Evolutionary conservation across 2,113 vertebrate genomes (phyloP).

Genomic region (Strigops habroptila): DNA sequence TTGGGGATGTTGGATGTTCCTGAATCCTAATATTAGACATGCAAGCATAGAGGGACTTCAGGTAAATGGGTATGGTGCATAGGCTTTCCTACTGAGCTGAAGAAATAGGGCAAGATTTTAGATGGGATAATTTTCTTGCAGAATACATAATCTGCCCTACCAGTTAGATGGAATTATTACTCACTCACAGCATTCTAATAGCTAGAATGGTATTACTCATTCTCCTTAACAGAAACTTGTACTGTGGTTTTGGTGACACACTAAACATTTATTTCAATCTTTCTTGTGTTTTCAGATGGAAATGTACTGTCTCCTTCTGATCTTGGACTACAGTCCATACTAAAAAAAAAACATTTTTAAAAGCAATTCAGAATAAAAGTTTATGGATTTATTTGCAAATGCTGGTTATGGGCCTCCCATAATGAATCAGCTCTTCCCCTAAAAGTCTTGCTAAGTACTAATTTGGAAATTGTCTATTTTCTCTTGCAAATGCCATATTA

Average conservation of each 20-base stretch:
- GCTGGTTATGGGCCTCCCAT: not conserved
- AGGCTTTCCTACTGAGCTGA: not conserved
- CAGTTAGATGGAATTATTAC: not conserved
- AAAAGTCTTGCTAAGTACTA: not conserved
- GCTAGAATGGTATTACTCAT: slow-evolving; percentile 8
- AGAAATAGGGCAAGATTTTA: not conserved
- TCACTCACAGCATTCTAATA: not conserved
- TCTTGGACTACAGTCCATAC: not conserved
- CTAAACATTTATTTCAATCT: not conserved
- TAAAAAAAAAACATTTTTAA: not conserved
- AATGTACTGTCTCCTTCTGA: not conserved
- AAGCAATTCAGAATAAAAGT: not conserved
- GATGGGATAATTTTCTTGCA: not conserved
- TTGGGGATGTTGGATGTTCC: not conserved
- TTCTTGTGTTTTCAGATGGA: not conserved
- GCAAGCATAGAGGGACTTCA: not conserved
- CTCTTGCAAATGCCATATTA: not conserved
- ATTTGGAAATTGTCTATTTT: not conserved
- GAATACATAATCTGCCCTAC: not conserved
- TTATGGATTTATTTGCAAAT: not conserved
- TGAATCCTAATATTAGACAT: not conserved
- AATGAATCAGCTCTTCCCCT: not conserved
- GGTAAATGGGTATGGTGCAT: not conserved
- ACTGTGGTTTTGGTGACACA: slow-evolving; percentile 31
- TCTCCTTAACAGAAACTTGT: not conserved